Evolutionary conservation across 2,888 invertebrate genomes (phyloP).

Genomic region (Hypercompe scribonia): DNA sequence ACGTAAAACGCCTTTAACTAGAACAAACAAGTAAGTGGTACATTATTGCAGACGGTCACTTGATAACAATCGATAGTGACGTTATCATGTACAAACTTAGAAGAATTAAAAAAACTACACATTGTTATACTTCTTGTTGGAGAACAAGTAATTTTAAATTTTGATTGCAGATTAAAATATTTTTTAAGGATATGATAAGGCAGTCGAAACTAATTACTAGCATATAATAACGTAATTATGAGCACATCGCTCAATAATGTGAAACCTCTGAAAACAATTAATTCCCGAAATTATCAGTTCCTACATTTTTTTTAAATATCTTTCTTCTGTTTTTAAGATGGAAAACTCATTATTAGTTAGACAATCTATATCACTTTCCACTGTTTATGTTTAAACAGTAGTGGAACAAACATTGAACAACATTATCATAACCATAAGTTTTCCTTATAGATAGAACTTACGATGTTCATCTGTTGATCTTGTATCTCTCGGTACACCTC

Average conservation of each 20-base stretch:
- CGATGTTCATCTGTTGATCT: constrained; percentile 97
- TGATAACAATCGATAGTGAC: constrained; percentile 34
- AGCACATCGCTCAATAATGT: too few species aligned
- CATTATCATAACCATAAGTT: neutral
- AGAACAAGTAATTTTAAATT: too few species aligned
- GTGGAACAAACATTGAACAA: neutral
- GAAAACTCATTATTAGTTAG: neutral
- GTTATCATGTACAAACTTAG: too few species aligned
- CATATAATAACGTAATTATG: neutral
- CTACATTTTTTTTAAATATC: too few species aligned
- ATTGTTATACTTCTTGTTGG: too few species aligned
- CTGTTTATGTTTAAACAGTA: neutral
- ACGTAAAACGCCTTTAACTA: constrained; percentile 98
- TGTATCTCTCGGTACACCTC: constrained; percentile 97
- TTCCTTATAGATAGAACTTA: constrained; percentile 85
- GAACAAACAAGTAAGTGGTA: constrained; percentile 66
- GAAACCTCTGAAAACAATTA: too few species aligned
- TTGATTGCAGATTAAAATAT: too few species aligned
- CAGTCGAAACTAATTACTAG: neutral
- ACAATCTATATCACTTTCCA: neutral
- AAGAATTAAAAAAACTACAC: too few species aligned
- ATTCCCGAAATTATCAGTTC: too few species aligned
- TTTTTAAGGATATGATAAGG: neutral
- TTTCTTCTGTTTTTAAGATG: too few species aligned
- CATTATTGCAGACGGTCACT: constrained; percentile 53